These are phyloP conservation scores for Geothlypis trichas DNA, from an alignment of 2,113 vertebrate species.

Conservation along the genomic window DNA sequence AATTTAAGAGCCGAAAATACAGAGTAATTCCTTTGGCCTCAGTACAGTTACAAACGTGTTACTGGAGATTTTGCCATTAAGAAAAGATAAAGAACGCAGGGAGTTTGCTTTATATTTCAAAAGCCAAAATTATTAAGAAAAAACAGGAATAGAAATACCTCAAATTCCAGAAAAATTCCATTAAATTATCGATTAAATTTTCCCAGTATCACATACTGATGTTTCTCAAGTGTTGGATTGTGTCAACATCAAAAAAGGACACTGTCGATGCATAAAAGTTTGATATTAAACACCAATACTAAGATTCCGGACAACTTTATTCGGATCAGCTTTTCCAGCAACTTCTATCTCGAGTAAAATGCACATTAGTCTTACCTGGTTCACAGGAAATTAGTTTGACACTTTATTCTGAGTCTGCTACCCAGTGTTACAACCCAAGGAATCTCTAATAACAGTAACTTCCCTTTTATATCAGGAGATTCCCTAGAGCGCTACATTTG, in stretches of 20 bases:
- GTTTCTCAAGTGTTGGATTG: background rate
- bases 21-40: background rate
- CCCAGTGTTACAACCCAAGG: background rate
- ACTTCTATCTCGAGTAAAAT: background rate
- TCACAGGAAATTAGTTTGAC: background rate
- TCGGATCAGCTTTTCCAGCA: background rate
- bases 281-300: background rate
- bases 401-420: background rate
- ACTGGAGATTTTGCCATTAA: background rate
- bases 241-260: background rate
- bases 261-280: background rate
- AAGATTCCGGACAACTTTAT: background rate
- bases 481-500: background rate
- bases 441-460: background rate
- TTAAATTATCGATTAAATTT: background rate
- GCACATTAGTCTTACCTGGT: background rate
- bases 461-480: background rate
- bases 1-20: background rate
- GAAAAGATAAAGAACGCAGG: background rate
- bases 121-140: background rate
- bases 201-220: background rate
- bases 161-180: background rate
- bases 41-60: rapidly evolving
- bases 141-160: background rate
- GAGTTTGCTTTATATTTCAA: background rate